These are phyloP conservation scores for Ephydatia muelleri DNA, from an alignment of 37 sponge, comb jelly and placozoan genomes.

Conservation along the genomic window DNA sequence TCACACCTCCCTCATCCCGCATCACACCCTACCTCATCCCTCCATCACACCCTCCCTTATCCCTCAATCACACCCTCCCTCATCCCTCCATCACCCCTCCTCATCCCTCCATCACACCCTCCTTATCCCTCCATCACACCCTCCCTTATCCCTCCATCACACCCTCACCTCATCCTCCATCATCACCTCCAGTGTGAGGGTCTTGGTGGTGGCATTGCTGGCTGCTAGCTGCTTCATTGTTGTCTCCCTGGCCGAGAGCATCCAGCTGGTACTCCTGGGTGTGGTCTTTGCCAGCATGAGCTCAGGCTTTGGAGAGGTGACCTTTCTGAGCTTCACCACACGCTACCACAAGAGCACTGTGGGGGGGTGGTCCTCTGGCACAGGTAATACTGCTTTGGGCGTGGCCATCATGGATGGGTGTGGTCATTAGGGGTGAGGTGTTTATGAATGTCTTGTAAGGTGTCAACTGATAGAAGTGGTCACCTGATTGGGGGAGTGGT, in stretches of 20 bases:
- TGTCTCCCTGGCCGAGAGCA: conserved; percentile 44
- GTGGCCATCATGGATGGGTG: too few species aligned
- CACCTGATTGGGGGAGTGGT: too few species aligned
- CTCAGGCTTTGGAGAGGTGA: conserved; percentile 86
- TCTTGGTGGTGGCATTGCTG: conserved; percentile 6
- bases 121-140: background rate
- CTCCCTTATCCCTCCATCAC: conserved; percentile 2
- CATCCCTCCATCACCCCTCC: too few species aligned
- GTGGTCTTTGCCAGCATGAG: conserved; percentile 81
- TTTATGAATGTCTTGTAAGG: too few species aligned
- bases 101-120: too few species aligned
- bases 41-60: too few species aligned
- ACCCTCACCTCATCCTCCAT: background rate
- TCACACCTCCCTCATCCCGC: too few species aligned
- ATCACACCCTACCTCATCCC: too few species aligned
- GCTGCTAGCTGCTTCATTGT: conserved; percentile 48
- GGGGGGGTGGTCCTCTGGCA: conserved; percentile 79
- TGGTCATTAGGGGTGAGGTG: background rate
- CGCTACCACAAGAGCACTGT: conserved; percentile 70
- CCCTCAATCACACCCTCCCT: too few species aligned
- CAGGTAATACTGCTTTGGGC: conserved; percentile 42
- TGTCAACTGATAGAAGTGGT: background rate
- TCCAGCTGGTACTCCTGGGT: conserved; percentile 67
- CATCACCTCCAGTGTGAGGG: conserved; percentile 46
- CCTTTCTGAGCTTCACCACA: conserved; percentile 79